phyloP scores from a whole-genome alignment of 2,113 vertebrate genomes.

The Cygnus atratus region DNA sequence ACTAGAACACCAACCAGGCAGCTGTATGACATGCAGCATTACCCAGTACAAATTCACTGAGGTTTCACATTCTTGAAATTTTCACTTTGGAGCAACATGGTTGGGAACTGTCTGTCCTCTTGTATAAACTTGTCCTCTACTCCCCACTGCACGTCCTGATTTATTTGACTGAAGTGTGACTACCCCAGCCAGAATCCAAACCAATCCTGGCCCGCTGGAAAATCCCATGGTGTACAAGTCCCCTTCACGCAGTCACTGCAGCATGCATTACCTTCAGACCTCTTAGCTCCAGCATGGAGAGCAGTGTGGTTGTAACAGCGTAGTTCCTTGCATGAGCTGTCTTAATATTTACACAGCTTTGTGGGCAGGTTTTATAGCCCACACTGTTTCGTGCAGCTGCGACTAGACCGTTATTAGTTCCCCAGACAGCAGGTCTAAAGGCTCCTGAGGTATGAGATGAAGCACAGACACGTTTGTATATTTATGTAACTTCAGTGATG shows the following conservation, averaged over 20 bases:
- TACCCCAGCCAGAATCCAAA: not conserved
- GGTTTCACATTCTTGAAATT: not conserved
- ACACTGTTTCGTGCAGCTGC: not conserved
- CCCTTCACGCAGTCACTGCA: not conserved
- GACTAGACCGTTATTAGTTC: not conserved
- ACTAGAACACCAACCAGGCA: too few species aligned
- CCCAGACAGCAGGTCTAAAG: not conserved
- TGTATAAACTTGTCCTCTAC: fast-evolving
- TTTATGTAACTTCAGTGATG: not conserved
- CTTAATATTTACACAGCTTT: not conserved
- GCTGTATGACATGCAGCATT: not conserved
- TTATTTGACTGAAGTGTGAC: fast-evolving
- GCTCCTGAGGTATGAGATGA: not conserved
- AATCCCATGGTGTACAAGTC: fast-evolving
- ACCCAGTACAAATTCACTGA: not conserved
- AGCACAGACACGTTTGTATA: not conserved
- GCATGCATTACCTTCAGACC: not conserved
- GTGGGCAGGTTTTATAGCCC: not conserved
- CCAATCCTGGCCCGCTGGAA: fast-evolving
- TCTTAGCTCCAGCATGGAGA: fast-evolving
- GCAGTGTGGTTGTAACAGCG: not conserved
- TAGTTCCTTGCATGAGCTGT: not conserved
- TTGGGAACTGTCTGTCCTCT: not conserved
- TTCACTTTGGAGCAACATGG: not conserved
- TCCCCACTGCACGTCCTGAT: not conserved